These are phyloP conservation scores for Ciconia maguari DNA, from an alignment of 2,113 vertebrate genomes.

Conservation along the genomic window DNA sequence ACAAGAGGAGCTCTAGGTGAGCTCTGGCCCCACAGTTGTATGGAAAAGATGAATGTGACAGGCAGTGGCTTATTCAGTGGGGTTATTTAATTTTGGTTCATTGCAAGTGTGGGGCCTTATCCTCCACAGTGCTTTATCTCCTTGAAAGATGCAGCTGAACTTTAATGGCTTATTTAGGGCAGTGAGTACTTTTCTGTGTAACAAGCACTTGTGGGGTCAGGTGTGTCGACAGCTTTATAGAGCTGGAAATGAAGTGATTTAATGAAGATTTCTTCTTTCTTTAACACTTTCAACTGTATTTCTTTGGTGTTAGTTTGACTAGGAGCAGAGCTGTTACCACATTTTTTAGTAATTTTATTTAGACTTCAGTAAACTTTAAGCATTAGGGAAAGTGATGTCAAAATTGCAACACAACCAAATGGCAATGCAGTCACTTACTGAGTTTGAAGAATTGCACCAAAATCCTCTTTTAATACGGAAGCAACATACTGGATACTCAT, in stretches of 20 bases:
- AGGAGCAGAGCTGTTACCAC: background rate
- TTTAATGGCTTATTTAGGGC: background rate
- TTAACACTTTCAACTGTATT: background rate
- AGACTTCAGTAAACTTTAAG: background rate
- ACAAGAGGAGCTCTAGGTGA: background rate
- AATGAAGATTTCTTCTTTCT: background rate
- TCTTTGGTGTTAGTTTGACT: background rate
- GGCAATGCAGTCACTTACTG: background rate
- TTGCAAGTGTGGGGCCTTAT: background rate
- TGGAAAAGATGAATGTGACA: background rate
- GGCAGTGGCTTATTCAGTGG: background rate
- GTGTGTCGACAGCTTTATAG: background rate
- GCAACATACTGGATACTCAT: background rate
- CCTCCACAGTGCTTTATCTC: background rate
- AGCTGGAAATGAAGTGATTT: background rate
- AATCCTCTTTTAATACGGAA: background rate
- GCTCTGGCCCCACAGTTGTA: background rate
- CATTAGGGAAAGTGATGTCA: background rate
- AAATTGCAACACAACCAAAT: background rate
- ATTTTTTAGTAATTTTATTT: background rate
- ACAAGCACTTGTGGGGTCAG: background rate
- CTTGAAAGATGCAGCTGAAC: background rate
- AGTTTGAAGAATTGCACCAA: background rate
- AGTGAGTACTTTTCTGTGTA: background rate
- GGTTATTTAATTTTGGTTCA: background rate